A percentile compares a stretch with the other conserved stretches of the same genome.
phyloP scores from a whole-genome alignment of 2,888 invertebrate species.

The Caenorhabditis doughertyi region DNA sequence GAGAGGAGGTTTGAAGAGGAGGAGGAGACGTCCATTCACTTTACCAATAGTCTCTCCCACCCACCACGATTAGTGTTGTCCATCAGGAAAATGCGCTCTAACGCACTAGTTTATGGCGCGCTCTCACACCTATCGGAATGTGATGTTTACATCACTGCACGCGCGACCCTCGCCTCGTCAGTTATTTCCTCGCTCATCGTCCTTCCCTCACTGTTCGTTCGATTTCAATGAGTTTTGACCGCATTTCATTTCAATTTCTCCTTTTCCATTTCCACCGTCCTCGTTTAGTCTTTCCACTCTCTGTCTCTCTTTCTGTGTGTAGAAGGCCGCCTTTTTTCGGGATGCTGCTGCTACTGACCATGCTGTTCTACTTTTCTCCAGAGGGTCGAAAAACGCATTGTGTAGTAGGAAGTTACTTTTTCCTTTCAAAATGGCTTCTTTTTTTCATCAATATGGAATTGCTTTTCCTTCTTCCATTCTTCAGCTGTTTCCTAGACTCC shows the following conservation, averaged over 20 bases:
- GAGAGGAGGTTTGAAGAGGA: conserved; percentile 9
- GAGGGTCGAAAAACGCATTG: conserved; percentile 22
- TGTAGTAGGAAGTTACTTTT: conserved; percentile 19
- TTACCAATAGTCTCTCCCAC: background rate
- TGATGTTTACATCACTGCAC: conserved; percentile 67
- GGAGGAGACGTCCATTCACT: conserved; percentile 12
- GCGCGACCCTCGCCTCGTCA: conserved; percentile 41
- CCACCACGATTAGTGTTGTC: conserved; percentile 39
- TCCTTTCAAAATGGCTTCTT: conserved; percentile 17
- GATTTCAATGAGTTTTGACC: conserved; percentile 58
- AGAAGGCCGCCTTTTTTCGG: conserved; percentile 43
- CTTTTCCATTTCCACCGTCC: conserved; percentile 22
- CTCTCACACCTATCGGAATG: conserved; percentile 65
- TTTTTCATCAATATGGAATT: conserved; percentile 54
- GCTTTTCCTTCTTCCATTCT: conserved; percentile 20
- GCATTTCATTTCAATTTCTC: conserved; percentile 50
- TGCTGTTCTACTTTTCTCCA: conserved; percentile 57
- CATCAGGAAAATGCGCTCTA: conserved; percentile 45
- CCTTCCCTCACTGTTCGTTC: conserved; percentile 46
- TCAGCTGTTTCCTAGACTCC: background rate
- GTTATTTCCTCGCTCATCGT: conserved; percentile 38
- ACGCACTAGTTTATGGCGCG: conserved; percentile 50
- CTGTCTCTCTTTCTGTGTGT: too few species aligned
- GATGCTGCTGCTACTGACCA: conserved; percentile 40
- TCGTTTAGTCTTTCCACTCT: conserved; percentile 33